Evolutionary conservation across 2,113 vertebrate species (phyloP).

Genomic region (Lepisosteus osseus): DNA sequence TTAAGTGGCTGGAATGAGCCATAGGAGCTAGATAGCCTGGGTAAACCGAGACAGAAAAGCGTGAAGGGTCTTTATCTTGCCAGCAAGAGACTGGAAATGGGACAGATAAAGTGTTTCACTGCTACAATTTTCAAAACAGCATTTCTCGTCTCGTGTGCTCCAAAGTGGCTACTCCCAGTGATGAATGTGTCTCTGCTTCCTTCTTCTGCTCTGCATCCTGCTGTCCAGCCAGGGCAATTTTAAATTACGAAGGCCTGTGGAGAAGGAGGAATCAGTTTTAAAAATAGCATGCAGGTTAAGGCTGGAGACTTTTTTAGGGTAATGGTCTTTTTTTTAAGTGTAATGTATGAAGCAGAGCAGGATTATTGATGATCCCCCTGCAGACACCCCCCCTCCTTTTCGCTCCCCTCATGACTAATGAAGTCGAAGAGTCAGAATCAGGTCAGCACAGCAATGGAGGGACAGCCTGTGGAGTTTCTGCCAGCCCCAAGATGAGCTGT

Average conservation of each 20-base stretch:
- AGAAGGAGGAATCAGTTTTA: constrained; percentile 46
- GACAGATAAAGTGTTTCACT: too few species aligned
- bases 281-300: constrained; percentile 57
- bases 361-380: constrained; percentile 66
- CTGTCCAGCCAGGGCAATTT: constrained; percentile 51
- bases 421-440: constrained; percentile 60
- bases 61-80: too few species aligned
- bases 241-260: constrained; percentile 58
- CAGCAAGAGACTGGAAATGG: too few species aligned
- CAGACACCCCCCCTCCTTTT: constrained; percentile 42
- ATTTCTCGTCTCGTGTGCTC: neutral
- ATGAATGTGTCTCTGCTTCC: constrained; percentile 52
- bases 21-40: too few species aligned
- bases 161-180: constrained; percentile 51
- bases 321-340: constrained; percentile 41
- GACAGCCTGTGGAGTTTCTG: constrained; percentile 57
- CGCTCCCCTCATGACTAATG: constrained; percentile 60
- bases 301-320: constrained; percentile 38
- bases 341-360: constrained; percentile 30
- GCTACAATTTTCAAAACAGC: too few species aligned
- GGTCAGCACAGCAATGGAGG: constrained; percentile 59
- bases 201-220: constrained; percentile 11
- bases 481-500: constrained; percentile 1
- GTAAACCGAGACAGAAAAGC: too few species aligned
- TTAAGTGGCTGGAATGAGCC: too few species aligned